Percentiles rank a stretch among this genome's conserved stretches.
phyloP scores from a whole-genome alignment of 1,140 invertebrate species.

The Cecropterus lyciades region DNA sequence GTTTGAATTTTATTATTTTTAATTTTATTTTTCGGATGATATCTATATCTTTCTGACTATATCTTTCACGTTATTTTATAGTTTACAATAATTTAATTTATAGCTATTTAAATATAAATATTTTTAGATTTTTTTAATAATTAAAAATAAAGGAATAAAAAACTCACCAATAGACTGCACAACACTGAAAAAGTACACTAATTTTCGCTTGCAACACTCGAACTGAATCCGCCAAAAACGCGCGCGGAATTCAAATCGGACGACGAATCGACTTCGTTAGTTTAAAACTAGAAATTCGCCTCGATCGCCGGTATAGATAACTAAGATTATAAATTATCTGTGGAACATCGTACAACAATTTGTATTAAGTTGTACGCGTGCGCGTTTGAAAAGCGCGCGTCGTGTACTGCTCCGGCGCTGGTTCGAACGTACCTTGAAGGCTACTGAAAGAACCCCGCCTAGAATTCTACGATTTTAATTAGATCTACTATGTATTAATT shows the following conservation, averaged over 20 bases:
- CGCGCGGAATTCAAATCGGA: slow-evolving; percentile 64
- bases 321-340: slow-evolving; percentile 42
- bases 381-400: slow-evolving; percentile 54
- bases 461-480: slow-evolving; percentile 56
- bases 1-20: too few relatives aligned
- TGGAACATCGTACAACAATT: slow-evolving; percentile 53
- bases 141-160: slow-evolving; percentile 14
- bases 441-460: slow-evolving; percentile 64
- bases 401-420: slow-evolving; percentile 51
- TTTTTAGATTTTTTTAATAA: too few relatives aligned
- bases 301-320: slow-evolving; percentile 31
- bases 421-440: slow-evolving; percentile 67
- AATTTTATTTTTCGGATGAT: too few relatives aligned
- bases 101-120: too few relatives aligned
- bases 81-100: too few relatives aligned
- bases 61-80: too few relatives aligned
- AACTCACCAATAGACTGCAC: slow-evolving; percentile 55
- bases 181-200: slow-evolving; percentile 39
- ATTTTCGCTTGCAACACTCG: slow-evolving; percentile 49
- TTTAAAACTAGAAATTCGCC: slow-evolving; percentile 39
- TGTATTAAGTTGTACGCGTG: slow-evolving; percentile 70
- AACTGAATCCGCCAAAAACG: slow-evolving; percentile 61
- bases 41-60: too few relatives aligned
- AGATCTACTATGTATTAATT: slow-evolving; percentile 44
- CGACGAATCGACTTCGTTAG: slow-evolving; percentile 47